These are phyloP conservation scores for Calosoma granatense DNA, from an alignment of 1,140 invertebrate species.

Conservation along the genomic window DNA sequence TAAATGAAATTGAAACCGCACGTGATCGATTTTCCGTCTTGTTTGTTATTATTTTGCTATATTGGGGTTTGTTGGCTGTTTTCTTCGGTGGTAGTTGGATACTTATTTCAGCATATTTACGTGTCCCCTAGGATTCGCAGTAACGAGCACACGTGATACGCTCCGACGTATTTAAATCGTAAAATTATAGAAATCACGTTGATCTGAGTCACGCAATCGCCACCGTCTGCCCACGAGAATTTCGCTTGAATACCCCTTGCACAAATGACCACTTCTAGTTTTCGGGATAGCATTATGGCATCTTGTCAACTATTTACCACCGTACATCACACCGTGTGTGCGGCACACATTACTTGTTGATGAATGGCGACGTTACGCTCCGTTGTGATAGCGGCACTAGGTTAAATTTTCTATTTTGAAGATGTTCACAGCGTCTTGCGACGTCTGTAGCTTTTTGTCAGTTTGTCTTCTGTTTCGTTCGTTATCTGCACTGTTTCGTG, in stretches of 20 bases:
- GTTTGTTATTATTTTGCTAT: too few species aligned
- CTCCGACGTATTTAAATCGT: neutral
- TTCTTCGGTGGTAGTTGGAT: too few species aligned
- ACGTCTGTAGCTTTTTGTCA: constrained; percentile 2
- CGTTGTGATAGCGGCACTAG: neutral
- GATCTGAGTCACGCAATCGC: neutral
- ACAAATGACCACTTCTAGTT: neutral
- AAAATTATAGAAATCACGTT: neutral
- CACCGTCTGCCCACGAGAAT: neutral
- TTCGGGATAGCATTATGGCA: constrained; percentile 17
- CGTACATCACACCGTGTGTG: constrained; percentile 10
- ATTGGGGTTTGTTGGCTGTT: too few species aligned
- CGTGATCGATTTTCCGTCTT: too few species aligned
- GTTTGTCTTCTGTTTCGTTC: neutral
- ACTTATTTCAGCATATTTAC: too few species aligned
- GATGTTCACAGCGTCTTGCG: neutral
- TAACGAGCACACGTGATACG: neutral
- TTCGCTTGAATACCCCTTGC: neutral
- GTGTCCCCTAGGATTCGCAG: too few species aligned
- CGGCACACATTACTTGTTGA: neutral
- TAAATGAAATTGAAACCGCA: too few species aligned
- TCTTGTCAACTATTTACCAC: constrained; percentile 25
- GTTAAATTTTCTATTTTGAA: constrained; percentile 23
- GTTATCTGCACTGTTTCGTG: neutral
- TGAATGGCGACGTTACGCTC: neutral